Evolutionary conservation across 2,113 vertebrate genomes (phyloP).

Genomic region (Pterocles burchelli): DNA sequence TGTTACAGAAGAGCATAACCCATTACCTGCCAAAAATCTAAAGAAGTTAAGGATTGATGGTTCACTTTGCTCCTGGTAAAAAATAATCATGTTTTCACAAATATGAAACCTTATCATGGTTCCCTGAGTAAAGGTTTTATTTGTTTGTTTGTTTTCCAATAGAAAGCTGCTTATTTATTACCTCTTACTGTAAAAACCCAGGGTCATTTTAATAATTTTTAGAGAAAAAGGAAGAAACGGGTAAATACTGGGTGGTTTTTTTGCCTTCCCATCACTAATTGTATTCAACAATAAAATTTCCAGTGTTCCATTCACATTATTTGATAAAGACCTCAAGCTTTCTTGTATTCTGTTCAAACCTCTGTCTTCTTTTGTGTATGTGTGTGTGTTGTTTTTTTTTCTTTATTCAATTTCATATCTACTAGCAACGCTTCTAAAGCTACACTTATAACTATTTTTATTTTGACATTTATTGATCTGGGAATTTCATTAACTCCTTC

Average conservation of each 20-base stretch:
- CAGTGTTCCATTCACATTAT: neutral
- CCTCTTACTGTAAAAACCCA: neutral
- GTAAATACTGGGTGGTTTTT: fast-evolving
- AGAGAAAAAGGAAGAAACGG: neutral
- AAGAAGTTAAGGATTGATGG: neutral
- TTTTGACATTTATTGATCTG: neutral
- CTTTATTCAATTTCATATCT: neutral
- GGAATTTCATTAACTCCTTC: neutral
- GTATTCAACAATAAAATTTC: neutral
- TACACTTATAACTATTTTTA: neutral
- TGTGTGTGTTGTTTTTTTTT: neutral
- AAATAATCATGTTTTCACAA: neutral
- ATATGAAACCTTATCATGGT: neutral
- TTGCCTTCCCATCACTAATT: neutral
- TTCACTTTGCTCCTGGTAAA: neutral
- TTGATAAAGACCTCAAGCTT: neutral
- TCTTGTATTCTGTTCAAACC: neutral
- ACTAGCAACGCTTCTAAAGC: neutral
- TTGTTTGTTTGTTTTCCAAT: neutral
- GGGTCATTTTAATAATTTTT: neutral
- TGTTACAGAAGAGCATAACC: neutral
- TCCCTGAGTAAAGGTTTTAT: neutral
- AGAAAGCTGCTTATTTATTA: neutral
- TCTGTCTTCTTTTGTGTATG: neutral
- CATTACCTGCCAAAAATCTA: neutral